These are phyloP conservation scores for Neodiprion fabricii DNA, from an alignment of 1,140 invertebrate genomes.

Conservation along the genomic window DNA sequence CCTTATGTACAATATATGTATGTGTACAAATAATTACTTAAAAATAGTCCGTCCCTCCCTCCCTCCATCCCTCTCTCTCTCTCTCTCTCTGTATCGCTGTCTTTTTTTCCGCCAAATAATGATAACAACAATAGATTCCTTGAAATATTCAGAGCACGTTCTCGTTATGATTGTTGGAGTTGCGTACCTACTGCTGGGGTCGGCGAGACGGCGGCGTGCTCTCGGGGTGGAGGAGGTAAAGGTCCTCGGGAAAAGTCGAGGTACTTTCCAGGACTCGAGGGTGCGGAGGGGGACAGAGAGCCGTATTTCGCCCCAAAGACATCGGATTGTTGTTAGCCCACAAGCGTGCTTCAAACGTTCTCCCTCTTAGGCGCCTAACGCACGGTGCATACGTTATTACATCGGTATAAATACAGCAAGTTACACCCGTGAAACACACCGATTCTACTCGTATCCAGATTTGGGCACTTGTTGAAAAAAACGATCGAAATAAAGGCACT, in stretches of 20 bases:
- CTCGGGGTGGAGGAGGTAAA: too few relatives aligned
- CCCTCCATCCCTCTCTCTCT: background rate
- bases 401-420: too few relatives aligned
- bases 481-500: too few relatives aligned
- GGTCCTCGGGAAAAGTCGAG: background rate
- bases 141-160: slow-evolving; percentile 1
- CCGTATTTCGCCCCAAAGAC: slow-evolving; percentile 2
- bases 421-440: too few relatives aligned
- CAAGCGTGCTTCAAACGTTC: background rate
- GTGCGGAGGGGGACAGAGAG: background rate
- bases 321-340: slow-evolving; percentile 2
- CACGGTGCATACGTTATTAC: too few relatives aligned
- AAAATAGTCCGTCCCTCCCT: too few relatives aligned
- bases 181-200: background rate
- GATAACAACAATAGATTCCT: background rate
- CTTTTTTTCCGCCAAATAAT: too few relatives aligned
- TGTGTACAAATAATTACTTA: too few relatives aligned
- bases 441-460: too few relatives aligned
- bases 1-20: too few relatives aligned
- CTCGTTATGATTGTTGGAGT: slow-evolving; percentile 1
- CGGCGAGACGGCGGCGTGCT: too few relatives aligned
- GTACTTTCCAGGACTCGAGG: background rate
- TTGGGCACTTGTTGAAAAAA: too few relatives aligned
- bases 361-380: background rate
- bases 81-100: background rate